Base-by-base conservation (phyloP, 2,113 vertebrate species). In the Pedionomus torquatus region DNA sequence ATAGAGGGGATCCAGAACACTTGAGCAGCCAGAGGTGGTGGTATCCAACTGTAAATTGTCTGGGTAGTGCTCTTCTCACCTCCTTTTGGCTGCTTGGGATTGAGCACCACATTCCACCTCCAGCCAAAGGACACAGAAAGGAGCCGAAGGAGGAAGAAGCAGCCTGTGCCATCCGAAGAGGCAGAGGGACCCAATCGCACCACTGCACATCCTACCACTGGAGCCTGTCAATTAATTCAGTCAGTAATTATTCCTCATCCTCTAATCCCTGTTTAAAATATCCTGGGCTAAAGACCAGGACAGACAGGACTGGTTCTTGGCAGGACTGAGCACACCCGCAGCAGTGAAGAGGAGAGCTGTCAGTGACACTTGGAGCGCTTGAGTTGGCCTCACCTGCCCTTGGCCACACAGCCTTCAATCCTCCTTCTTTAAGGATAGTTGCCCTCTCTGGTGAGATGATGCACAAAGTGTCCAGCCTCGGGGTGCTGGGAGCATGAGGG, bases 381-480 rank as follows among this genome's bases (percentile, higher is more conserved):
- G 54, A 52, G 0, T 1, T 11, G 65, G 20, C 57, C 69, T 49
- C 61, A 10, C 35, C 33, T 61, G 41, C 30, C n/a, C 44, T 58
- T 43, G 82, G 77, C 43, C 43, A 39, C 23, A 5, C 0, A 0
- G 1, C 43, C 20, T 6, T 12, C 1, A 1, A 19, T 51, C 33
- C 49, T 33, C 5, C 2, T n/a, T 5, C 6, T 74, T 11, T 8
- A 57, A 58, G 63, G 54, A 18, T 65, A 24, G 25, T 41, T 81
- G 39, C 25, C 33, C 33, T 41, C 37, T 61, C 46, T 21, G 60
- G 33, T 57, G 48, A 44, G 16, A 41, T 24, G 57, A 66, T 66
- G n/a, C 12, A 21, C 0, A 2, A 57, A 17, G 52, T 54, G 52
- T 17, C 33, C 76, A 77, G 23, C 60, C 48, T 63, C 51, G 35